A percentile compares a stretch with the other conserved stretches of the same genome.
Conservation (phyloP, 2,113 vertebrate genomes). For the Nettapus auritus region DNA sequence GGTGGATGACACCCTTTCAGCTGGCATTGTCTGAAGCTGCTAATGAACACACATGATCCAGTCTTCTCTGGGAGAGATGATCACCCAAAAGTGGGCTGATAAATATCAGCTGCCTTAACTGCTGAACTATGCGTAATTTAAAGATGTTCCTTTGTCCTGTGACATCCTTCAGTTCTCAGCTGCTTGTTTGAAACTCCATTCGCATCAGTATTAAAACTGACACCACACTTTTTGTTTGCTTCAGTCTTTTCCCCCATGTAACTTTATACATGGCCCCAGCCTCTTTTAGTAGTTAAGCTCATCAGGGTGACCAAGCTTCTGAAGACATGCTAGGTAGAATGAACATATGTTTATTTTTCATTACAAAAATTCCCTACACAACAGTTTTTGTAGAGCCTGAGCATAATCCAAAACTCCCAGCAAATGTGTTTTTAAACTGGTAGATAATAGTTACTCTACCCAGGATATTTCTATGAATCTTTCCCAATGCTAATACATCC, state of each 20-base stretch:
- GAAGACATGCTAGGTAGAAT: neutral
- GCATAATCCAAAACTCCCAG: neutral
- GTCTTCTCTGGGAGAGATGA: neutral
- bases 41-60: neutral
- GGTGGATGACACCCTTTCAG: neutral
- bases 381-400: neutral
- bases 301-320: neutral
- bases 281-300: neutral
- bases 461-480: neutral
- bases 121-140: neutral
- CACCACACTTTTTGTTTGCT: neutral
- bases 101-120: neutral
- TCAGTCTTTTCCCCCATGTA: neutral
- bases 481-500: neutral
- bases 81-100: neutral
- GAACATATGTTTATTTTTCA: neutral
- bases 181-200: neutral
- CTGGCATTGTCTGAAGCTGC: neutral
- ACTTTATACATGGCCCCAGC: neutral
- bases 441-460: neutral
- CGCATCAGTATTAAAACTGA: neutral
- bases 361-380: neutral
- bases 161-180: neutral
- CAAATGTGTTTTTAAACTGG: neutral
- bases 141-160: neutral